Base-by-base conservation (phyloP, 2,797 vertebrate genomes). In the Karalla daura region DNA sequence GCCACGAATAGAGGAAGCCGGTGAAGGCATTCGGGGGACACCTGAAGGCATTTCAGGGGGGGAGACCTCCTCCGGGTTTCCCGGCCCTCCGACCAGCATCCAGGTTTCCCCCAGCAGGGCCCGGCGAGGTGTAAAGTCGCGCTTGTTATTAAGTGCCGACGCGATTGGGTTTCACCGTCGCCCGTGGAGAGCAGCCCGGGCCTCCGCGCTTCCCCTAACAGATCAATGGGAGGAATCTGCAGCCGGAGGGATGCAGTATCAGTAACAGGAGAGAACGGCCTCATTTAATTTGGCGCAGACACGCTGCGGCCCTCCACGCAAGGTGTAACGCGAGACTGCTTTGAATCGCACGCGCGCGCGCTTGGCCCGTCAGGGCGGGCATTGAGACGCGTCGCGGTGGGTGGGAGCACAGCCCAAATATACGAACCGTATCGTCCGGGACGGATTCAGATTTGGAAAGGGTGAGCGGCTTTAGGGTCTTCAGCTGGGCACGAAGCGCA, bases 231-330 rank as follows among this genome's bases (percentile, higher is more conserved):
- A 71, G 47, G 63, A 89, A 85, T 80, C 67, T 77, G 66, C 63
- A 79, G 51, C n/a, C 46, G 81, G 56, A 28, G 58, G 68, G 74
- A 86, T 86, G 60, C 78, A 47, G 73, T 91, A 82, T 92, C 91
- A 51, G 84, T 89, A 88, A 91, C 87, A 70, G 83, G 87, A 91
- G 89, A 82, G 86, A 86, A 63, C 82, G 90, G 79, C 79, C 64
- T 74, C 89, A 89, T 91, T 94, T 93, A 84, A 94, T 94, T 93
- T 89, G 90, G 90, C 85, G 78, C 88, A 77, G 89, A 91, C 89
- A 88, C 91, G 58, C 91, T 87, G 88, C 45, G 78, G 72, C 59
- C 62, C 40, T n/a, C 2, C 12, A 53, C 70, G 75, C 50, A 74
- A 87, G 83, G 81, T 86, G 92, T 82, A 94, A 94, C 72, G 3